Evolutionary conservation across 2,797 vertebrate species (phyloP).

Genomic region (Decapterus maruadsi): DNA sequence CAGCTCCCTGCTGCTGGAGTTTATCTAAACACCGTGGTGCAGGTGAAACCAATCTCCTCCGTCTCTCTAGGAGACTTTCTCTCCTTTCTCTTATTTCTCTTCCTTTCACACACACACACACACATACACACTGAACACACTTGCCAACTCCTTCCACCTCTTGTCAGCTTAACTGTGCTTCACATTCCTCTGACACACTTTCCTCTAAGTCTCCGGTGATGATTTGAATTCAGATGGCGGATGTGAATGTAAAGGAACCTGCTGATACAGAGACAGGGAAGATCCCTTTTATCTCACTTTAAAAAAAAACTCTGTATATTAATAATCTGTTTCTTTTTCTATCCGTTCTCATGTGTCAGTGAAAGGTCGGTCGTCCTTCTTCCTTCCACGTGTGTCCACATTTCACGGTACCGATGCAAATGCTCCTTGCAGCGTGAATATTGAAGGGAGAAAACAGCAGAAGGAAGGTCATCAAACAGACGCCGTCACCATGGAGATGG

Average conservation of each 20-base stretch:
- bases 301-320: too few species aligned
- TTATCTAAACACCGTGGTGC: slow-evolving; percentile 64
- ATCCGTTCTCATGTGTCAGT: slow-evolving; percentile 46
- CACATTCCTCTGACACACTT: slow-evolving; percentile 45
- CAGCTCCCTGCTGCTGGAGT: slow-evolving; percentile 61
- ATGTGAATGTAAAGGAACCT: slow-evolving; percentile 25
- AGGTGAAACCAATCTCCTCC: slow-evolving; percentile 71
- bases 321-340: slow-evolving; percentile 34
- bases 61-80: slow-evolving; percentile 49
- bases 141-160: slow-evolving; percentile 14
- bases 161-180: slow-evolving; percentile 29
- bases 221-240: slow-evolving; percentile 57
- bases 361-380: slow-evolving; percentile 60
- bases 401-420: slow-evolving; percentile 73
- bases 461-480: slow-evolving; percentile 64
- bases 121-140: neutral
- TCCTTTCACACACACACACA: slow-evolving; percentile 7
- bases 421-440: slow-evolving; percentile 68
- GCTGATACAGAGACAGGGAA: slow-evolving; percentile 30
- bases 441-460: slow-evolving; percentile 57
- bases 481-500: slow-evolving; percentile 34
- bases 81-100: slow-evolving; percentile 25
- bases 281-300: slow-evolving; percentile 28
- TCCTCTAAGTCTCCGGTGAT: slow-evolving; percentile 29
- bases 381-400: slow-evolving; percentile 67